Evolutionary conservation across 2,797 vertebrate genomes (phyloP).

Genomic region (Thunnus albacares): DNA sequence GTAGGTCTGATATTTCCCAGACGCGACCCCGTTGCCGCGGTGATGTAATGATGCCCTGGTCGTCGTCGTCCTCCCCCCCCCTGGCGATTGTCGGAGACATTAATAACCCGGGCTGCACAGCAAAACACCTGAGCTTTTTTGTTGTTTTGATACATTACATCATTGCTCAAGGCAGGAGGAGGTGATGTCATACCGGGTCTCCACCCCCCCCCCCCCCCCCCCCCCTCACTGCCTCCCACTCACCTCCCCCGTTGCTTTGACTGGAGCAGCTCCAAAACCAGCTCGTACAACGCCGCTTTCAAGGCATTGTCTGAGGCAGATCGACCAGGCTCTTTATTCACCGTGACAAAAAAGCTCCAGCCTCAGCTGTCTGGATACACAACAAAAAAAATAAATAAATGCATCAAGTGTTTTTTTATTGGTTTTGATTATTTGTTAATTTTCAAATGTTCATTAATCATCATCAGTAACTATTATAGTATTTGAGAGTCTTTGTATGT

Average conservation of each 20-base stretch:
- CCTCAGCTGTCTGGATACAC: conserved; percentile 31
- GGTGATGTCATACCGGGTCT: conserved; percentile 84
- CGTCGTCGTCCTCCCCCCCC: conserved; percentile 7
- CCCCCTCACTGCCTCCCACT: conserved; percentile 42
- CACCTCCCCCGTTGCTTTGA: conserved; percentile 56
- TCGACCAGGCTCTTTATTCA: conserved; percentile 30
- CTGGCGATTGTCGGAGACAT: conserved; percentile 61
- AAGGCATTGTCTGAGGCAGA: conserved; percentile 66
- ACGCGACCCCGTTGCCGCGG: conserved; percentile 70
- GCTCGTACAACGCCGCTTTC: conserved; percentile 52
- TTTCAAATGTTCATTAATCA: conserved; percentile 1
- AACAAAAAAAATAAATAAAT: neutral
- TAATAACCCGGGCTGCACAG: conserved; percentile 71
- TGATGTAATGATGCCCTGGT: conserved; percentile 81
- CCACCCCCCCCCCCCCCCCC: conserved; percentile 46
- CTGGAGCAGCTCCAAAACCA: conserved; percentile 76
- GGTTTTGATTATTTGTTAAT: conserved; percentile 1
- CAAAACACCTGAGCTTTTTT: conserved; percentile 83
- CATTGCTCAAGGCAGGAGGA: conserved; percentile 75
- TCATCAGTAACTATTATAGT: neutral
- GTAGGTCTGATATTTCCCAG: conserved; percentile 69
- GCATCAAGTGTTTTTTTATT: conserved; percentile 14
- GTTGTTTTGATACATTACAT: conserved; percentile 87
- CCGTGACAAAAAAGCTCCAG: conserved; percentile 26
- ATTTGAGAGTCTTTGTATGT: neutral